Evolutionary conservation across 2,797 vertebrate genomes (phyloP).

Genomic region (Chelmon rostratus): DNA sequence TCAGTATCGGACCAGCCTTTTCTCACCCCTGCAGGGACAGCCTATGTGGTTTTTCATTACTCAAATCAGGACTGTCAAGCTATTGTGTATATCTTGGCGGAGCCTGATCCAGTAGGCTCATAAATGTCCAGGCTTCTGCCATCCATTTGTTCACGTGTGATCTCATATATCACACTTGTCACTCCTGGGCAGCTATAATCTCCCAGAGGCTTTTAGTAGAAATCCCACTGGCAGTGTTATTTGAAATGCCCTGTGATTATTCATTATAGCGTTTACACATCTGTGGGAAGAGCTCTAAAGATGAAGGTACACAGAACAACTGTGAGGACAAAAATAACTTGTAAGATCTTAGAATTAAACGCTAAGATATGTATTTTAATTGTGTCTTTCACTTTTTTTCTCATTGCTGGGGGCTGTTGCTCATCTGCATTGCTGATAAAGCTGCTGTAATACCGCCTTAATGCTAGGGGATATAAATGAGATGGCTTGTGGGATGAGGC

Average conservation of each 20-base stretch:
- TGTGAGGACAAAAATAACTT: slow-evolving; percentile 20
- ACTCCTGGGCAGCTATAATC: slow-evolving; percentile 63
- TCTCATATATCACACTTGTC: slow-evolving; percentile 71
- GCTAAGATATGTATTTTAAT: background rate
- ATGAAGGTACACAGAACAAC: slow-evolving; percentile 23
- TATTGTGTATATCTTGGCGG: slow-evolving; percentile 45
- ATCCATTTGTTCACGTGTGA: slow-evolving; percentile 71
- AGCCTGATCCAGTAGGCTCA: slow-evolving; percentile 53
- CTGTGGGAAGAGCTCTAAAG: slow-evolving; percentile 21
- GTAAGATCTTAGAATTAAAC: slow-evolving; percentile 7
- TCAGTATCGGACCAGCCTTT: slow-evolving; percentile 25
- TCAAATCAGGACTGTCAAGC: slow-evolving; percentile 64
- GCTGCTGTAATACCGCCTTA: slow-evolving; percentile 46
- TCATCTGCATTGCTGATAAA: slow-evolving; percentile 11
- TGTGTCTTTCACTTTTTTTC: background rate
- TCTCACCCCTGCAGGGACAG: slow-evolving; percentile 32
- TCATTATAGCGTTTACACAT: slow-evolving; percentile 61
- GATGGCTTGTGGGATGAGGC: slow-evolving; percentile 49
- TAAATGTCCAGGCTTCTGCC: slow-evolving; percentile 63
- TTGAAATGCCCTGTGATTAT: slow-evolving; percentile 69
- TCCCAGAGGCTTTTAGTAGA: slow-evolving; percentile 69
- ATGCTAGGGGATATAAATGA: slow-evolving; percentile 46
- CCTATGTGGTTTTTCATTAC: slow-evolving; percentile 57
- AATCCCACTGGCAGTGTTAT: slow-evolving; percentile 69
- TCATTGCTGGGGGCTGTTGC: slow-evolving; percentile 17